These are phyloP conservation scores for Beris chalybata DNA, from an alignment of 2,888 invertebrate species.

Conservation along the genomic window DNA sequence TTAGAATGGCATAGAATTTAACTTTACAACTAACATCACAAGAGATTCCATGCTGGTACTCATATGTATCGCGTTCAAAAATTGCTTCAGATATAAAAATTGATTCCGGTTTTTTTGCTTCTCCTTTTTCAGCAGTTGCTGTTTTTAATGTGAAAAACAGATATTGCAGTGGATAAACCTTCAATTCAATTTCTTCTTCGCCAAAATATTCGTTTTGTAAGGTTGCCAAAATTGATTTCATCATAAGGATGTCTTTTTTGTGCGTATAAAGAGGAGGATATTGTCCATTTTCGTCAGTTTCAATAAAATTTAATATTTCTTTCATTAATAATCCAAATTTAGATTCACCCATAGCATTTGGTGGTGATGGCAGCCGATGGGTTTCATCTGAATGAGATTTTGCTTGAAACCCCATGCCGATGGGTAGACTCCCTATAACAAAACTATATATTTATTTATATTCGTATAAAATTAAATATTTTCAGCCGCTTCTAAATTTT, in stretches of 20 bases:
- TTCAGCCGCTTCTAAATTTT: too few species aligned
- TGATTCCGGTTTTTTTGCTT: slow-evolving; percentile 42
- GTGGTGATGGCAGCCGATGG: slow-evolving; percentile 57
- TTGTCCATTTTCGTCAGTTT: slow-evolving; percentile 28
- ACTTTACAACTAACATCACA: slow-evolving; percentile 48
- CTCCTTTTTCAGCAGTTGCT: slow-evolving; percentile 46
- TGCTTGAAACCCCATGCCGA: slow-evolving; percentile 57
- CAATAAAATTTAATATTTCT: slow-evolving; percentile 54
- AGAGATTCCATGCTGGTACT: slow-evolving; percentile 49
- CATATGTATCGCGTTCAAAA: slow-evolving; percentile 49
- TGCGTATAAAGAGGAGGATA: slow-evolving; percentile 57
- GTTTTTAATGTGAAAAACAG: slow-evolving; percentile 49
- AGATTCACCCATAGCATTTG: slow-evolving; percentile 50
- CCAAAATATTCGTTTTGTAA: slow-evolving; percentile 40
- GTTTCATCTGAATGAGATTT: slow-evolving; percentile 54
- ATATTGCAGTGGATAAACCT: slow-evolving; percentile 48
- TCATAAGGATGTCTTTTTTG: slow-evolving; percentile 46
- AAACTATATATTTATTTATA: too few species aligned
- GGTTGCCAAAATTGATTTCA: slow-evolving; percentile 42
- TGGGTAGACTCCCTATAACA: slow-evolving; percentile 42
- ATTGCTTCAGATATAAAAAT: slow-evolving; percentile 45
- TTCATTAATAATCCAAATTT: slow-evolving; percentile 51
- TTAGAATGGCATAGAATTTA: not conserved
- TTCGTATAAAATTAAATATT: too few species aligned
- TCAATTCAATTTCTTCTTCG: slow-evolving; percentile 37